A percentile compares a stretch with the other conserved stretches of the same genome.
These are phyloP conservation scores for Garra rufa DNA, from an alignment of 2,113 vertebrate species.

Conservation along the genomic window DNA sequence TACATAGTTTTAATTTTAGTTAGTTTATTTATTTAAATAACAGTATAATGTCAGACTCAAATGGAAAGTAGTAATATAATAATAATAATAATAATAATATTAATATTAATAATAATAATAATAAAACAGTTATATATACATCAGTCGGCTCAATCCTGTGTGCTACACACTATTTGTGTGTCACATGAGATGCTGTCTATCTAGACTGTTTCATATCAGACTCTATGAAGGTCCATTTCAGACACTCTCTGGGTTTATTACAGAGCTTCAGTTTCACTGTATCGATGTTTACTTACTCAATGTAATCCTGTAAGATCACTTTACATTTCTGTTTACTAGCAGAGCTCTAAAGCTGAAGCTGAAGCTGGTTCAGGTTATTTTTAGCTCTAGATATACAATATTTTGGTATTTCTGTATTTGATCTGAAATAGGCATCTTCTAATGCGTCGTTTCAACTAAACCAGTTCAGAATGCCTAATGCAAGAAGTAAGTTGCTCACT, in stretches of 20 bases:
- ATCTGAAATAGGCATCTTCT: background rate
- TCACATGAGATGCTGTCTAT: background rate
- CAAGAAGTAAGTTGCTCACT: too few species aligned
- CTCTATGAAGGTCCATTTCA: background rate
- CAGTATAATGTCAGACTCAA: too few species aligned
- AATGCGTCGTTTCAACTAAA: background rate
- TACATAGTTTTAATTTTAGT: too few species aligned
- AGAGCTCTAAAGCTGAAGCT: background rate
- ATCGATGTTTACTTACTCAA: background rate
- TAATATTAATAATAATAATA: too few species aligned
- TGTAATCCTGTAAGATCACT: conserved; percentile 1
- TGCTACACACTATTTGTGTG: too few species aligned
- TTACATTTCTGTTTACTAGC: conserved; percentile 7
- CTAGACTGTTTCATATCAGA: background rate
- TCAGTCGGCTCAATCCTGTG: too few species aligned
- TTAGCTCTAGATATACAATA: background rate
- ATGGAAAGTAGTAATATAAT: too few species aligned
- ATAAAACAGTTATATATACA: too few species aligned
- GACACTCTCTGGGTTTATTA: background rate
- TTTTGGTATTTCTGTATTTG: background rate
- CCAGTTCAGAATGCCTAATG: background rate
- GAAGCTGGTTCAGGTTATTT: background rate
- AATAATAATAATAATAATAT: too few species aligned
- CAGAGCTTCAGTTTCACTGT: background rate
- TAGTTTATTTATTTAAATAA: too few species aligned